Conservation (phyloP, 2,797 vertebrate species). For the Leuciscus waleckii region DNA sequence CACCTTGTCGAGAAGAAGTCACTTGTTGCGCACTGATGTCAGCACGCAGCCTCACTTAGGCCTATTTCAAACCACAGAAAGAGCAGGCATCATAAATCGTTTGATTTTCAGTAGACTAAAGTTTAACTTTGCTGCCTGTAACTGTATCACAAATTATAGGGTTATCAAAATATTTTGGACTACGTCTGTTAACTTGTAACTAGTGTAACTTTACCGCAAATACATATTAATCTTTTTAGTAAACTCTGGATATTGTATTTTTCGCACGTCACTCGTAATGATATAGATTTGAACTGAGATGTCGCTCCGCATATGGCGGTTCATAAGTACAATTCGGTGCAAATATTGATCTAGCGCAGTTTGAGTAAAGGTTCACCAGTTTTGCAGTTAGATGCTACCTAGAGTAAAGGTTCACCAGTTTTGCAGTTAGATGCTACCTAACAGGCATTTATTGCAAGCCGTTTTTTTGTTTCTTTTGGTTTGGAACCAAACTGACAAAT, state of each 20-base stretch:
- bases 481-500: neutral
- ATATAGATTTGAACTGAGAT: neutral
- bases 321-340: neutral
- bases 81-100: no score
- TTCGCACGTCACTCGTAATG: neutral
- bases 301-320: neutral
- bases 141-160: neutral
- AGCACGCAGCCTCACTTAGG: neutral
- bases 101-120: neutral
- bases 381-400: conserved; percentile 64
- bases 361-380: conserved; percentile 51
- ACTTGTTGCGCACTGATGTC: conserved; percentile 53
- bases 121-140: neutral
- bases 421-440: conserved; percentile 64
- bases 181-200: neutral
- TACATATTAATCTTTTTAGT: neutral
- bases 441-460: neutral
- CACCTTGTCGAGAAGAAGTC: neutral
- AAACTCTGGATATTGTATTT: neutral
- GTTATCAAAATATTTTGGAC: neutral
- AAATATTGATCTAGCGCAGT: conserved; percentile 28
- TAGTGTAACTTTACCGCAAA: neutral
- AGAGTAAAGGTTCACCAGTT: conserved; percentile 49
- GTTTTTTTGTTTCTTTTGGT: neutral
- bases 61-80: neutral